Evolutionary conservation across 2,113 vertebrate species (phyloP).

Genomic region (Onychostruthus taczanowskii): DNA sequence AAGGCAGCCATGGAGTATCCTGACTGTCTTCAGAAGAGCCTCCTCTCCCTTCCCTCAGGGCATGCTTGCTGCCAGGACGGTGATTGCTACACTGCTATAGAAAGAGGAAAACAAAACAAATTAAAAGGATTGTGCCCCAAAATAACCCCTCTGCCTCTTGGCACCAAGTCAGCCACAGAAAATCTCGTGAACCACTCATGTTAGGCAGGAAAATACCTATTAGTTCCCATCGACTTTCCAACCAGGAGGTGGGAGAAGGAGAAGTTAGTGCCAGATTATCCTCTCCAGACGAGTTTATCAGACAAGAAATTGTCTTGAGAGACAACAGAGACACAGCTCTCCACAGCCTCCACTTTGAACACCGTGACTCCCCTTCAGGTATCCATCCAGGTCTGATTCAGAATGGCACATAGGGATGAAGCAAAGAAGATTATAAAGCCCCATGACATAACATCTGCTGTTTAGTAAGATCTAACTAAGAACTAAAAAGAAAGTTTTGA

Average conservation of each 20-base stretch:
- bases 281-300: neutral
- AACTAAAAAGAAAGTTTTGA: neutral
- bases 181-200: constrained; percentile 4
- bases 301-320: neutral
- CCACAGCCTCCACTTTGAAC: neutral
- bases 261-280: neutral
- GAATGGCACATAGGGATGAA: neutral
- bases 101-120: constrained; percentile 55
- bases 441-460: neutral
- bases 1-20: constrained; percentile 26
- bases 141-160: constrained; percentile 50
- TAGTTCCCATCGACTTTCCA: neutral
- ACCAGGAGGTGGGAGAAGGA: neutral
- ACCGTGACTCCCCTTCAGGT: neutral
- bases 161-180: neutral
- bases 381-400: neutral
- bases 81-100: constrained; percentile 52
- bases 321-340: neutral
- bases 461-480: neutral
- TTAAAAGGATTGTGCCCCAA: constrained; percentile 36
- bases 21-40: neutral
- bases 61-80: neutral
- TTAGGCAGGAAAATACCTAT: constrained; percentile 28
- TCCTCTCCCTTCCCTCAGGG: neutral
- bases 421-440: neutral